Percentiles rank a stretch among this genome's conserved stretches.
These are phyloP conservation scores for Vireo griseus DNA, from an alignment of 2,797 vertebrate genomes.

Conservation along the genomic window DNA sequence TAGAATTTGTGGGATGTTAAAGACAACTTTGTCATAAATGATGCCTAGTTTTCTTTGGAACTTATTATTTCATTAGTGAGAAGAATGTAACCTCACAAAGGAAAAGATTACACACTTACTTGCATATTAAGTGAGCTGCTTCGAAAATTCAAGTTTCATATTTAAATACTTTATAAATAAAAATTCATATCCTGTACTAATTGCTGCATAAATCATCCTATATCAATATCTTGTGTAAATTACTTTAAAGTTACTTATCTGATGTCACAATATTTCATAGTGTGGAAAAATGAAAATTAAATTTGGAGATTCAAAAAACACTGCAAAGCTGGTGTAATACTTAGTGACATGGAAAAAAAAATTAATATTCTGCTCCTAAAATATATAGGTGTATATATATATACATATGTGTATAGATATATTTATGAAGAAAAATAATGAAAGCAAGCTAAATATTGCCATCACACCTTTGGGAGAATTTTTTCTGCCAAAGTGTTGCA, in stretches of 20 bases:
- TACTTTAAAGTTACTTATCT: not conserved
- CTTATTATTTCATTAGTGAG: not conserved
- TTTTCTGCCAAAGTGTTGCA: not conserved
- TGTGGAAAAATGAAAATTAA: not conserved
- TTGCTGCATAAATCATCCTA: not conserved
- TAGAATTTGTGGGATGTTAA: not conserved
- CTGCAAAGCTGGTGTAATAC: fast-evolving
- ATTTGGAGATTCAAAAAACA: not conserved
- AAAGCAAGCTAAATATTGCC: not conserved
- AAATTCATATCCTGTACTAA: not conserved
- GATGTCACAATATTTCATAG: not conserved
- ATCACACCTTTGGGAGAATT: not conserved
- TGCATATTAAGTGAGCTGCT: not conserved
- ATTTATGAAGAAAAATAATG: not conserved
- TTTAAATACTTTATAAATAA: not conserved
- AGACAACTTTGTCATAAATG: not conserved
- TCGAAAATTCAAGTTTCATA: not conserved
- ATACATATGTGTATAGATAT: fast-evolving
- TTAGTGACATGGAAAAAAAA: not conserved
- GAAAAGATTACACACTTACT: not conserved
- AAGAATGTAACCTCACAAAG: not conserved
- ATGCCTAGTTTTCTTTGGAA: not conserved
- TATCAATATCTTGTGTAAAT: not conserved
- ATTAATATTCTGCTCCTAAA: not conserved
- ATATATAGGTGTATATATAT: not conserved